Percentiles rank a stretch among this genome's conserved stretches.
Evolutionary conservation across 2,797 vertebrate genomes (phyloP).

Genomic region (Synaphobranchus kaupii): DNA sequence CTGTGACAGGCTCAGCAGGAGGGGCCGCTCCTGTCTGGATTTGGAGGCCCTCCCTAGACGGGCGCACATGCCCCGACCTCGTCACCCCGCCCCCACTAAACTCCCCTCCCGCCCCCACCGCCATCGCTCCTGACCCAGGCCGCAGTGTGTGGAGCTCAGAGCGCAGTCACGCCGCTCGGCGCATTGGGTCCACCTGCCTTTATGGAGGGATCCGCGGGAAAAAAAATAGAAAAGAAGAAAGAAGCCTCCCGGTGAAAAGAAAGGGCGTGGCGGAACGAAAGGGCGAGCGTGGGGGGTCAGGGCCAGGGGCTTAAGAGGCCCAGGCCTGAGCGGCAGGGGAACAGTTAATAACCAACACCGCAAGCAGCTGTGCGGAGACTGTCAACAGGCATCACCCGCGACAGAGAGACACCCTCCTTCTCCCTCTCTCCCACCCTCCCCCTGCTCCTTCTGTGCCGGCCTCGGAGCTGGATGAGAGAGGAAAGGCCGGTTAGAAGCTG

Average conservation of each 20-base stretch:
- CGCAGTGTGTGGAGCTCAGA: neutral
- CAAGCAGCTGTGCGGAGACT: neutral
- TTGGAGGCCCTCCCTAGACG: conserved; percentile 20
- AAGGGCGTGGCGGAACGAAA: neutral
- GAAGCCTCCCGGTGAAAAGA: neutral
- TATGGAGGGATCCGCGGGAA: no score
- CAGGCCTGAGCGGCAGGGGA: neutral
- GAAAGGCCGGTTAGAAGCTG: neutral
- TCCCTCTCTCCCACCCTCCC: neutral
- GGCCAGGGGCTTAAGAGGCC: neutral
- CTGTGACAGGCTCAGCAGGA: neutral
- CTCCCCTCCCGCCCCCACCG: no score
- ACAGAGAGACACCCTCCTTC: neutral
- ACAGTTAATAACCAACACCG: neutral
- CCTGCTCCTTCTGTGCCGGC: neutral
- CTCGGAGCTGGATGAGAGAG: neutral
- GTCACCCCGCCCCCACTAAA: neutral
- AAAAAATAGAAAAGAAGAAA: neutral
- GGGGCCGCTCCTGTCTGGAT: conserved; percentile 15
- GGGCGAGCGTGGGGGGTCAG: neutral
- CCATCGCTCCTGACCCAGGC: neutral
- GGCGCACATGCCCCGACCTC: conserved; percentile 15
- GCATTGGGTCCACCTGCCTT: neutral
- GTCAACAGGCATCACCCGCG: neutral
- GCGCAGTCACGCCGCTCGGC: neutral